A percentile compares a stretch with the other conserved stretches of the same genome.
Evolutionary conservation across 37 sponge, comb jelly and placozoan genomes (phyloP).

Genomic region (Geodia barretti): DNA sequence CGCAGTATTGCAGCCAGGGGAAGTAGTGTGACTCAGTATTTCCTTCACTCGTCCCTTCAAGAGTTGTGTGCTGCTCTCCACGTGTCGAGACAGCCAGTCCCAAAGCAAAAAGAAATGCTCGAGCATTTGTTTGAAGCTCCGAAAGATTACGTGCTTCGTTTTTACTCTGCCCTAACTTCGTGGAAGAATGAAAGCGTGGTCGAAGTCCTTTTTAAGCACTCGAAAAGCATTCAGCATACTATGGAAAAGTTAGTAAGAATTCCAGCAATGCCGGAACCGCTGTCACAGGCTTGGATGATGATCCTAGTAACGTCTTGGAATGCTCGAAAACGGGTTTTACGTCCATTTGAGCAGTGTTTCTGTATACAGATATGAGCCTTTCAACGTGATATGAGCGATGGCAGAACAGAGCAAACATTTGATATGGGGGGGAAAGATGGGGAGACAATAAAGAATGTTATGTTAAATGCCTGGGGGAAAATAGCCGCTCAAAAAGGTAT

Average conservation of each 20-base stretch:
- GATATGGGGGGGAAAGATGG: not conserved
- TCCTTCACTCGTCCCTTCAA: not conserved
- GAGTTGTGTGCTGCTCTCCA: not conserved
- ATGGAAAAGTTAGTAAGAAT: no score
- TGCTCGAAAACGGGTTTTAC: no score
- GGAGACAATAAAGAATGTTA: not conserved
- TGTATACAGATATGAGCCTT: no score
- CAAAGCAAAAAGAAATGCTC: not conserved
- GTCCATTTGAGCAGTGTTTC: no score
- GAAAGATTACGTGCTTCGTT: not conserved
- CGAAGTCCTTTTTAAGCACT: not conserved
- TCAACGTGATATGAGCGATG: no score
- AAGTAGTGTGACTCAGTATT: not conserved
- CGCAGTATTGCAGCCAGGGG: not conserved
- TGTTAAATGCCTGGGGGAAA: no score
- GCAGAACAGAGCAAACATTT: not conserved
- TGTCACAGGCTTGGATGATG: not conserved
- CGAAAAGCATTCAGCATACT: not conserved
- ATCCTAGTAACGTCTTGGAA: no score
- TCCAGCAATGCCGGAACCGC: not conserved
- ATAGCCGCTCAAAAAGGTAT: no score
- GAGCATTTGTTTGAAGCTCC: not conserved
- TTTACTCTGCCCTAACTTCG: not conserved
- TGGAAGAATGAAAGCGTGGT: not conserved
- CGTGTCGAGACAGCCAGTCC: not conserved